Conservation (phyloP, 2,113 vertebrate genomes). For the Butorides virescens region DNA sequence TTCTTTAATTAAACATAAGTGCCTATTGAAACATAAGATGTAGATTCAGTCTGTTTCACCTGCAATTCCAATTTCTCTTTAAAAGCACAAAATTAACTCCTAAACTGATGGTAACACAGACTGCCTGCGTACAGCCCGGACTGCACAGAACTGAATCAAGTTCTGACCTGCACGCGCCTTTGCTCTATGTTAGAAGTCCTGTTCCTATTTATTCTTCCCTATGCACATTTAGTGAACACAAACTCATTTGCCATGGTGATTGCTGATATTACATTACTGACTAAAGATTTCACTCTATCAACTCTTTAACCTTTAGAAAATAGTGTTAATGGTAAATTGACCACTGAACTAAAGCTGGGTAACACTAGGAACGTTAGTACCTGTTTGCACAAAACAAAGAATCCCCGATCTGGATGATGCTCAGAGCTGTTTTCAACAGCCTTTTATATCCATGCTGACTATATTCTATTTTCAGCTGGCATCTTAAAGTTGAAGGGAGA, state of each 20-base stretch:
- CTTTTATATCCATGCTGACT: not conserved
- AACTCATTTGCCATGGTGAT: not conserved
- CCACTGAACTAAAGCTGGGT: not conserved
- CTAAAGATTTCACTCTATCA: not conserved
- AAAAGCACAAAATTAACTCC: not conserved
- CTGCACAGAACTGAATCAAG: not conserved
- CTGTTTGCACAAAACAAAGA: not conserved
- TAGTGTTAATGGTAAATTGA: not conserved
- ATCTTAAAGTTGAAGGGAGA: not conserved
- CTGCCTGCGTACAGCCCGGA: not conserved
- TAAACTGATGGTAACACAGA: not conserved
- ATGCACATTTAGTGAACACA: not conserved
- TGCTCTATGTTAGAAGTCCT: not conserved
- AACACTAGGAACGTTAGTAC: not conserved
- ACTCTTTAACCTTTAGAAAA: not conserved
- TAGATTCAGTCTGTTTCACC: not conserved
- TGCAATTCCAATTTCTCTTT: not conserved
- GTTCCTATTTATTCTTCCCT: not conserved
- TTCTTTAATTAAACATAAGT: not conserved
- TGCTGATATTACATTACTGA: not conserved
- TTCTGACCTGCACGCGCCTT: accelerated
- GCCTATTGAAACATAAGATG: not conserved
- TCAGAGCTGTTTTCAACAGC: not conserved
- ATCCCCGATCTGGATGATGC: not conserved
- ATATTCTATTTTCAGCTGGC: not conserved